Evolutionary conservation across 2,113 vertebrate species (phyloP).

Genomic region (Chaetodon trifascialis): DNA sequence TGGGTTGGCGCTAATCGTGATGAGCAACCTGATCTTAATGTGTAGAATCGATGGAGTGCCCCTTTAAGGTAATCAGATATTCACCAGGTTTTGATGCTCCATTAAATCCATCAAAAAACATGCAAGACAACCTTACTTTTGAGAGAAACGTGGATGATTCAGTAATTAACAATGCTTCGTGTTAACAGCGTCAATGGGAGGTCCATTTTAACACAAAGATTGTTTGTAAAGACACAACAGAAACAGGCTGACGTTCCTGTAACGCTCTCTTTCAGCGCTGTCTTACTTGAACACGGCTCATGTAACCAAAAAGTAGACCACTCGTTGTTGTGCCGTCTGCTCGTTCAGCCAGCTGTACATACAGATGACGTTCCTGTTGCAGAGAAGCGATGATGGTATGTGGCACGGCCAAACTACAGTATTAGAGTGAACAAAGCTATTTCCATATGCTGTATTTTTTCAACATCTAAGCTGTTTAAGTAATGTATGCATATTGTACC

Average conservation of each 20-base stretch:
- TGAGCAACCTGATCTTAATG: neutral
- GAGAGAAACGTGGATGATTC: neutral
- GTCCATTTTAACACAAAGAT: neutral
- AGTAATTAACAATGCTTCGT: neutral
- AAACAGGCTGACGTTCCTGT: constrained; percentile 2
- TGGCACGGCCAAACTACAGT: constrained; percentile 10
- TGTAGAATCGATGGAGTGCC: neutral
- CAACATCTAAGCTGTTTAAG: constrained; percentile 38
- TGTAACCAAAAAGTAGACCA: constrained; percentile 11
- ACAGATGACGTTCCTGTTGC: constrained; percentile 21
- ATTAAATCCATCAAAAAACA: neutral
- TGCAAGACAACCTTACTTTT: too few species aligned
- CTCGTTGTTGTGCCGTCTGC: neutral
- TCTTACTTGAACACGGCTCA: neutral
- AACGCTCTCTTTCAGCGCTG: neutral
- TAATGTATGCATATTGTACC: constrained; percentile 57
- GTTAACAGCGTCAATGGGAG: neutral
- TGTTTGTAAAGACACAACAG: neutral
- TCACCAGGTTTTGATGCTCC: neutral
- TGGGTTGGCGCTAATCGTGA: neutral
- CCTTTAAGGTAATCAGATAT: neutral
- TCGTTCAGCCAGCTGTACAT: constrained; percentile 40
- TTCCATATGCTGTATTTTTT: constrained; percentile 71
- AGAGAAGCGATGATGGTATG: constrained; percentile 9
- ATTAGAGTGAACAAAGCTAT: constrained; percentile 46